Evolutionary conservation across 1,140 invertebrate genomes (phyloP).

Genomic region (Lysiphlebus fabarum): DNA sequence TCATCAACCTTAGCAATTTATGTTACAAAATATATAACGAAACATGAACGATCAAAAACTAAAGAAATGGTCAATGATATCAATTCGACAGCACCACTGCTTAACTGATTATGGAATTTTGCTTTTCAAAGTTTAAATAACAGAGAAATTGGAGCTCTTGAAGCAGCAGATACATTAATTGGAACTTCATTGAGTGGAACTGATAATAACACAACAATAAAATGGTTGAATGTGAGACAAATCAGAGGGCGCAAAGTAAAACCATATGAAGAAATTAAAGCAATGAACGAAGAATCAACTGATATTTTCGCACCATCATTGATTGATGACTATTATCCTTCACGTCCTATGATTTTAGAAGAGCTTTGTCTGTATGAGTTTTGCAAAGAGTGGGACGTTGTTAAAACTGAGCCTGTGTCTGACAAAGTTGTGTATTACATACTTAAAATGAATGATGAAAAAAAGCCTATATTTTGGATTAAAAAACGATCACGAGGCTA

Average conservation of each 20-base stretch:
- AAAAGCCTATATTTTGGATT: slow-evolving; percentile 19
- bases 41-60: slow-evolving; percentile 27
- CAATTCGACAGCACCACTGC: slow-evolving; percentile 26
- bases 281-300: slow-evolving; percentile 19
- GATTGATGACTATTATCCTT: slow-evolving; percentile 22
- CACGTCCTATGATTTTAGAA: neutral
- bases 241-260: slow-evolving; percentile 26
- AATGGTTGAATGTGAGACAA: slow-evolving; percentile 31
- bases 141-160: slow-evolving; percentile 29
- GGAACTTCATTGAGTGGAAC: slow-evolving; percentile 28
- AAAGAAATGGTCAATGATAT: slow-evolving; percentile 25
- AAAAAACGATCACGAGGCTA: slow-evolving; percentile 30
- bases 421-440: slow-evolving; percentile 22
- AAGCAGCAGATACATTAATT: slow-evolving; percentile 29
- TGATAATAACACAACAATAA: slow-evolving; percentile 30
- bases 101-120: slow-evolving; percentile 30
- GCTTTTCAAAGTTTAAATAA: slow-evolving; percentile 25
- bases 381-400: slow-evolving; percentile 16
- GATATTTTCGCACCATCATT: slow-evolving; percentile 26
- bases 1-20: slow-evolving; percentile 22
- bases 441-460: neutral
- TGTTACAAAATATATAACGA: slow-evolving; percentile 31
- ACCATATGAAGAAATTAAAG: slow-evolving; percentile 21
- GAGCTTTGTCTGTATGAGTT: neutral
- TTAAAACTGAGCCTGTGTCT: slow-evolving; percentile 21